Conservation (phyloP, 2,113 vertebrate species). For the Dinomys branickii region DNA sequence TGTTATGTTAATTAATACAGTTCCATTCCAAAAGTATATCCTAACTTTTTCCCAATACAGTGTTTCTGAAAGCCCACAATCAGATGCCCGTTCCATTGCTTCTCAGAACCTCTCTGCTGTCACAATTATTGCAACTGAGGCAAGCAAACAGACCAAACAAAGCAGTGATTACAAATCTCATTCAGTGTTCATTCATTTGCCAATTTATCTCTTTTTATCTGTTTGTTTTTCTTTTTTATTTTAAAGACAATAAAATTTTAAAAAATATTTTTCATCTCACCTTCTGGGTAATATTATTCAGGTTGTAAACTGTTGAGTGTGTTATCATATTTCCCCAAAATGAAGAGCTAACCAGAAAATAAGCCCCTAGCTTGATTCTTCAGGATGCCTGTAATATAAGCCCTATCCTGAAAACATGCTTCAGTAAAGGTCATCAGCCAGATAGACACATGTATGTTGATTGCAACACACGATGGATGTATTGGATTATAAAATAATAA, state of each 20-base stretch:
- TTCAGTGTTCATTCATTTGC: no score
- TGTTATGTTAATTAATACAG: neutral
- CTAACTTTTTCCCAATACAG: neutral
- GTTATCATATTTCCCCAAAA: neutral
- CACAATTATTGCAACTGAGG: neutral
- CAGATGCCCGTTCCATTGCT: neutral
- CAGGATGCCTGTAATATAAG: neutral
- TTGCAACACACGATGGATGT: neutral
- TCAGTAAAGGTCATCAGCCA: neutral
- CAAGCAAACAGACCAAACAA: neutral
- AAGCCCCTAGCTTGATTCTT: neutral
- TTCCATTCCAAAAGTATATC: no score
- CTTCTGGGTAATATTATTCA: neutral
- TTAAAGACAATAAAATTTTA: no score
- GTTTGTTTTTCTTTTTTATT: no score
- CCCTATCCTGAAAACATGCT: neutral
- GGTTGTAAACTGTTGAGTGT: accelerated
- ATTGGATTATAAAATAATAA: neutral
- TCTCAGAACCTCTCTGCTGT: neutral
- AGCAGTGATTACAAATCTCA: neutral
- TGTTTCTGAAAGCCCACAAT: neutral
- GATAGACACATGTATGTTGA: neutral
- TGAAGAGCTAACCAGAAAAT: neutral
- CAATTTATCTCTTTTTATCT: neutral
- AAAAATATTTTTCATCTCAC: neutral